Evolutionary conservation across 2,113 vertebrate genomes (phyloP).

Genomic region (Anguilla japonica): DNA sequence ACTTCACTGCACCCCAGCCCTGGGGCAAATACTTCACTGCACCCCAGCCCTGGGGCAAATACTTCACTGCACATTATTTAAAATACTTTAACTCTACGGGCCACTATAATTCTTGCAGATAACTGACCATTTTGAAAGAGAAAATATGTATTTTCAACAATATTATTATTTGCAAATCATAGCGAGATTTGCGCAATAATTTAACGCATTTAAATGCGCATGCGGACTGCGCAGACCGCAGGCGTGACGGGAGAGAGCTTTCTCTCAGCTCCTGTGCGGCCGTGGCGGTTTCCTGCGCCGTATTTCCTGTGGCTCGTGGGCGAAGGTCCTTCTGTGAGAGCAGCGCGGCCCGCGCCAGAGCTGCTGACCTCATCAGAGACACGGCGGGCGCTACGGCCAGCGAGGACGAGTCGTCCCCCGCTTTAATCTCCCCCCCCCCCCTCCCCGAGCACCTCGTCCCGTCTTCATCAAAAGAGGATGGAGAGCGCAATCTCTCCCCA

Average conservation of each 20-base stretch:
- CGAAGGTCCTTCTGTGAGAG: neutral
- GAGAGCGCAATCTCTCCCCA: neutral
- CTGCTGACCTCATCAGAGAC: neutral
- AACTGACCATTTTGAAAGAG: too few relatives aligned
- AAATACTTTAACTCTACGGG: too few relatives aligned
- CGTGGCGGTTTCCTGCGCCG: neutral
- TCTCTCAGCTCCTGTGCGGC: neutral
- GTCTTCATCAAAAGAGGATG: neutral
- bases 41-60: too few relatives aligned
- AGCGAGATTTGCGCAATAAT: too few relatives aligned
- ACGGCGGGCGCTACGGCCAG: neutral
- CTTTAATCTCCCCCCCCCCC: neutral
- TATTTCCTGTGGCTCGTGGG: neutral
- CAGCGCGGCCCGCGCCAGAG: neutral
- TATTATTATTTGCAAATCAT: too few relatives aligned
- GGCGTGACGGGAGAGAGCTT: too few relatives aligned
- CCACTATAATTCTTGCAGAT: too few relatives aligned
- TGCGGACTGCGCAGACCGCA: neutral
- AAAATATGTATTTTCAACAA: too few relatives aligned
- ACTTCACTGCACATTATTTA: too few relatives aligned
- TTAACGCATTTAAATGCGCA: too few relatives aligned
- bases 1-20: too few relatives aligned
- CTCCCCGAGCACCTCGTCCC: neutral
- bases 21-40: too few relatives aligned
- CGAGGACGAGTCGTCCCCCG: neutral